Percentiles rank a stretch among this genome's conserved stretches.
Conservation (phyloP, 2,113 vertebrate genomes). For the Cyanoramphus novaezelandiae region DNA sequence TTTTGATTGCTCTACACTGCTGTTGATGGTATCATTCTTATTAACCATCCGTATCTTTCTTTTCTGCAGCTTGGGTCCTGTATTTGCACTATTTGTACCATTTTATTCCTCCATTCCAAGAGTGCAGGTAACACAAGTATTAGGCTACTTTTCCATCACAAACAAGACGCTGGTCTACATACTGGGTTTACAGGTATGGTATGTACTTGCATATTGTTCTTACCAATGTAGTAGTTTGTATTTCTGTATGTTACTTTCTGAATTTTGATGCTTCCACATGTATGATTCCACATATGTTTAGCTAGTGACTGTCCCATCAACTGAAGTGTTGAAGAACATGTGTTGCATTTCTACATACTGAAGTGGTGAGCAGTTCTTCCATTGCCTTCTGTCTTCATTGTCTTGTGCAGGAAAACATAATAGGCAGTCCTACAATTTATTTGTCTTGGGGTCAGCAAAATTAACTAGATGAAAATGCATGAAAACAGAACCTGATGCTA, state of each 20-base stretch:
- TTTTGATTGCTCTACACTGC: neutral
- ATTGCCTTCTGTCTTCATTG: neutral
- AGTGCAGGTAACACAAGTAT: slow-evolving; percentile 89
- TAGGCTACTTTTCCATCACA: slow-evolving; percentile 90
- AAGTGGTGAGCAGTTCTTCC: neutral
- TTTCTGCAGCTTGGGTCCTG: slow-evolving; percentile 86
- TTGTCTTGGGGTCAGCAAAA: neutral
- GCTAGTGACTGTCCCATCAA: neutral
- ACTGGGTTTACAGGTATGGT: slow-evolving; percentile 91
- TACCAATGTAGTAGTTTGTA: neutral
- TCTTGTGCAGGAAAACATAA: neutral
- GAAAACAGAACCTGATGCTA: neutral
- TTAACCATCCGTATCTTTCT: slow-evolving; percentile 22
- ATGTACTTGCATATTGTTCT: slow-evolving; percentile 61
- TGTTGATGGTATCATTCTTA: neutral
- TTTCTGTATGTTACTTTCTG: neutral
- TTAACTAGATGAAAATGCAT: neutral
- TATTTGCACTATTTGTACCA: slow-evolving; percentile 95
- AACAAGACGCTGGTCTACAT: slow-evolving; percentile 97
- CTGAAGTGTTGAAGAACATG: neutral
- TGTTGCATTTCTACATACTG: neutral
- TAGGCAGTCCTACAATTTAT: neutral
- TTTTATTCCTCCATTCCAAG: slow-evolving; percentile 92
- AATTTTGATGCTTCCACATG: neutral
- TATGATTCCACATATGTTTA: neutral